These are phyloP conservation scores for Erpobdella octoculata DNA, from an alignment of 2,888 invertebrate genomes.

Conservation along the genomic window DNA sequence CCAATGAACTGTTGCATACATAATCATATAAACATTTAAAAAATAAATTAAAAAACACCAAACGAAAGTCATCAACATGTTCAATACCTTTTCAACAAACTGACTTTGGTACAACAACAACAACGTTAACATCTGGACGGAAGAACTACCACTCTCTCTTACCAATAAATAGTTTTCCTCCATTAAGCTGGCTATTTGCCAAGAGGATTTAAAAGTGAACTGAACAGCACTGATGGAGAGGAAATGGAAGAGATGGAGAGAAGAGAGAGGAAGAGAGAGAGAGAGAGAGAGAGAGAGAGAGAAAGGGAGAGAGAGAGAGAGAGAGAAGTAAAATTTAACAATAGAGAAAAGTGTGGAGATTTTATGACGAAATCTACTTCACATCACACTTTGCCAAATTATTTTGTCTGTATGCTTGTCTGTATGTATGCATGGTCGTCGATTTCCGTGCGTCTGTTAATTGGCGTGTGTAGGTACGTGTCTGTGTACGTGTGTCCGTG, in stretches of 20 bases:
- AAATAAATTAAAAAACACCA: no score
- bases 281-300: slow-evolving; percentile 2
- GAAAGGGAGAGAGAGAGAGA: slow-evolving; percentile 2
- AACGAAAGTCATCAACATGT: no score
- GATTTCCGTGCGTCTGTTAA: neutral
- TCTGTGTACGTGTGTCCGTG: neutral
- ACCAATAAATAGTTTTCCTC: no score
- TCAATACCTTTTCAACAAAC: no score
- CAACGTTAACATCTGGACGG: no score
- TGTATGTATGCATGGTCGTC: neutral
- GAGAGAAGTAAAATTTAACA: neutral
- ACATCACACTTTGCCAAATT: no score
- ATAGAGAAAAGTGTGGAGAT: neutral
- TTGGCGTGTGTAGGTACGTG: neutral
- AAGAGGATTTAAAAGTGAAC: no score
- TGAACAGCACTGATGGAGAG: neutral
- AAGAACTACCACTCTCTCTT: no score
- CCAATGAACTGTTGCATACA: no score
- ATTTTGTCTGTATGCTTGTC: neutral
- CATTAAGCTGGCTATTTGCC: no score
- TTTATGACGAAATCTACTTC: neutral
- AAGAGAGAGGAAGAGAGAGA: neutral
- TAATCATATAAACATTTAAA: no score
- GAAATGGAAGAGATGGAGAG: neutral
- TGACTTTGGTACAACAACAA: no score